phyloP scores from a whole-genome alignment of 2,113 vertebrate genomes.

The Rhinolophus sinicus region DNA sequence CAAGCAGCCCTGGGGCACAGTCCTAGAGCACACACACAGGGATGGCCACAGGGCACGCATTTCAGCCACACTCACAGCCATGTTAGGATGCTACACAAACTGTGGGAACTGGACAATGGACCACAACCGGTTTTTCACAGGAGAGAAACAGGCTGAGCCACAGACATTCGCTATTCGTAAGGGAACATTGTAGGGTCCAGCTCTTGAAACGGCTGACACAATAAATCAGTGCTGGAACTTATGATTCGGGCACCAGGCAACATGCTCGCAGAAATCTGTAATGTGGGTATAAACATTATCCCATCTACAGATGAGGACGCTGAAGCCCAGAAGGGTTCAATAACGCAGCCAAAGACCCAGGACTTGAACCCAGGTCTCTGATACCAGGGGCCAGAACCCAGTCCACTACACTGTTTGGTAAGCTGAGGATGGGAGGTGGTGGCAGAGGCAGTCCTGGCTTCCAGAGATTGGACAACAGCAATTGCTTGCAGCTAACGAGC shows the following conservation, averaged over 20 bases:
- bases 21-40: slow-evolving; percentile 58
- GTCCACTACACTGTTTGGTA: not conserved
- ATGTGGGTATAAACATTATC: not conserved
- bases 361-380: slow-evolving; percentile 24
- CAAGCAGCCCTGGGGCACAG: not conserved
- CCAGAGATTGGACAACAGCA: not conserved
- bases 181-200: not conserved
- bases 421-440: not conserved
- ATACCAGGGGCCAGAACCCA: not conserved
- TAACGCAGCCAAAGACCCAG: not conserved
- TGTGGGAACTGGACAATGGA: not conserved
- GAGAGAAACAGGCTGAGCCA: not conserved
- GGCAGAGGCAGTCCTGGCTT: not conserved
- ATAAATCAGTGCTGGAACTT: not conserved
- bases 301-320: not conserved
- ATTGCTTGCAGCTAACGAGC: not conserved
- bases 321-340: not conserved
- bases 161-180: not conserved
- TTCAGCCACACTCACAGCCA: not conserved
- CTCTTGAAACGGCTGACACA: not conserved
- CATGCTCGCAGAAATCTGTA: not conserved
- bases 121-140: not conserved
- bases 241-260: not conserved
- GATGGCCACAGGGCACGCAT: not conserved
- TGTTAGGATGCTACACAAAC: not conserved